Evolutionary conservation across 2,113 vertebrate species (phyloP), one percentile per base, ranked within the genome.

Genomic region (Rhinolophus sinicus): DNA sequence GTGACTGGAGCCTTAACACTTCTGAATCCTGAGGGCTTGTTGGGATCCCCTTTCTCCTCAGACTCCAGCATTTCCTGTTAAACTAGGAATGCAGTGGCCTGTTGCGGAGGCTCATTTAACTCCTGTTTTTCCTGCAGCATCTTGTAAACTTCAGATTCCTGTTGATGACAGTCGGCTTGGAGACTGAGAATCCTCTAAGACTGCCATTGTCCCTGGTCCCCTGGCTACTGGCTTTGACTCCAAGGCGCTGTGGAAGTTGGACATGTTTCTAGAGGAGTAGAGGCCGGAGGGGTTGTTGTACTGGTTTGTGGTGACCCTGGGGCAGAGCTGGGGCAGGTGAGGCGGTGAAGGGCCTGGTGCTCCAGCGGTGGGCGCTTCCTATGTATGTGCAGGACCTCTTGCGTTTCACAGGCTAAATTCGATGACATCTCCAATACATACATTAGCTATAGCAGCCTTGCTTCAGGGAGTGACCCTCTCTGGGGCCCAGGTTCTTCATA

Each of bases 71-170:
- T 99, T 98, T 99, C 99, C 98, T 99, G 99, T 90, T 99, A 98
- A 88, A 99, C 99, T 54, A 99, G 99, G 98, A 99, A 99, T 0
- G 99, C 99, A 26, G 99, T 98, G 0, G 99, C 99, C 97, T 99
- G 99, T 8, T 99, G 99, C 0, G 99, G 99, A 30, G 99, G 99
- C 88, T 99, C 99, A 0, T 99, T 98, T 2, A 99, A 98, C 93
- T 99, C 99, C 60, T 99, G 99, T 97, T 99, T 99, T 97, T 99
- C 99, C 97, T 99, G 99, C 30, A 99, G 99, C 99, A 99, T 99
- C 98, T 99, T 99, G 98, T 99, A 99, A 94, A 99, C 99, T 95
- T 99, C 99, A 0, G 99, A 99, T 15, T 99, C 99, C 54, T 98
- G 62, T 98, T 95, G 54, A 99, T 93, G 18, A 93, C 72, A 98